These are phyloP conservation scores for Steinernema carpocapsae DNA, from an alignment of 2,888 invertebrate genomes.

Conservation along the genomic window DNA sequence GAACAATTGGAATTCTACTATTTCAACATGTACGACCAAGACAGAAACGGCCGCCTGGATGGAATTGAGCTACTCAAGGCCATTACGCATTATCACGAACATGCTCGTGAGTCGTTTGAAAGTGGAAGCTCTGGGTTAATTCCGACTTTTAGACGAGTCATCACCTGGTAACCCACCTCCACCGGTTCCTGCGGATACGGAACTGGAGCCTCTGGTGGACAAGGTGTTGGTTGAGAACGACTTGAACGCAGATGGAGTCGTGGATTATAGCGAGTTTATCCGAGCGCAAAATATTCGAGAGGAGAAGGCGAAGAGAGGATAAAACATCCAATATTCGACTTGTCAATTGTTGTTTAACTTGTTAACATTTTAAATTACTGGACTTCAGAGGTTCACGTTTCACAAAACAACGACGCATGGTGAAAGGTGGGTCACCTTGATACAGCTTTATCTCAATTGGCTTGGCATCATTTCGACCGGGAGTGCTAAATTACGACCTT, in stretches of 20 bases:
- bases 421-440: too few species aligned
- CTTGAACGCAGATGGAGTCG: constrained; percentile 82
- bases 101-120: constrained; percentile 67
- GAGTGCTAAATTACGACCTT: too few species aligned
- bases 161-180: neutral
- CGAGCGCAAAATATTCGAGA: constrained; percentile 68
- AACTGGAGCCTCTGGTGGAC: constrained; percentile 79
- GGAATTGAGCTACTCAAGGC: constrained; percentile 94
- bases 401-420: too few species aligned
- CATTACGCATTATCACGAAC: constrained; percentile 87
- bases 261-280: constrained; percentile 90
- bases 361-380: too few species aligned
- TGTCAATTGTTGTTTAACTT: too few species aligned
- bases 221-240: constrained; percentile 84
- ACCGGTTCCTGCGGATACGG: constrained; percentile 68
- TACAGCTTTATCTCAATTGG: too few species aligned
- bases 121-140: constrained; percentile 45
- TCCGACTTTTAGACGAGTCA: neutral
- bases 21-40: constrained; percentile 94
- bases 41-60: constrained; percentile 92
- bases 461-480: too few species aligned
- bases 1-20: constrained; percentile 92
- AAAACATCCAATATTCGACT: too few species aligned
- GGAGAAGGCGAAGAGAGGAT: neutral
- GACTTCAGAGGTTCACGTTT: too few species aligned